Evolutionary conservation across 2,888 invertebrate genomes (phyloP), one percentile per base, ranked within the genome.

Genomic region (Tubiluchus corallicola): DNA sequence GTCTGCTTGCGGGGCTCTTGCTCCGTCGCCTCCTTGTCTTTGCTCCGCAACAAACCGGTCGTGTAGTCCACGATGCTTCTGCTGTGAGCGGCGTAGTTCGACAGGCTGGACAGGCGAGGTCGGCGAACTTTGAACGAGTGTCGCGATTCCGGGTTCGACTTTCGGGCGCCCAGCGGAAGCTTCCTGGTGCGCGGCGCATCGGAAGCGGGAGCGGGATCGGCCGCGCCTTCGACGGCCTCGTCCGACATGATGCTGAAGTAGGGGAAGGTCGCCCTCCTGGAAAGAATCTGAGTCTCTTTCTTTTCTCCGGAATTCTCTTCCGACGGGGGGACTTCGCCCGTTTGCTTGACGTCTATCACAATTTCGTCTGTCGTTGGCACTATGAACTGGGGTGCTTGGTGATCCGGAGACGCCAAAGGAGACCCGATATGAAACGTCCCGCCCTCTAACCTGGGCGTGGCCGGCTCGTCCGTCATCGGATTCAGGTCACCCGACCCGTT

Each of bases 211-310:
- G n/a, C 9, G 9, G 29, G 29, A n/a, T 29, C 29, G n/a, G 29
- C 9, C 29, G 29, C 29, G 29, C 29, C 29, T n/a, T 29, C 29
- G 9, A 29, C 29, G 9, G 29, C 9, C 29, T 29, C 29, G 29
- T 29, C 29, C 9, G 29, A 29, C 29, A 29, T 29, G 29, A 29
- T 29, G 29, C 29, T 29, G 29, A 29, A 29, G 29, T 29, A 29
- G n/a, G 29, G 29, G 29, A 29, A 29, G 29, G 29, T 29, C 29
- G 29, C 29, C 9, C 29, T 9, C 9, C 29, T 9, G 9, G 9
- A n/a, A n/a, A 29, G 29, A n/a, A 29, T 29, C 29, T 29, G 9
- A n/a, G 29, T 9, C 29, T 29, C 29, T 29, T 9, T n/a, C 29
- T 29, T n/a, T n/a, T 29, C 29, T n/a, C n/a, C 29, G 29, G 9